Percentiles rank a stretch among this genome's conserved stretches.
Conservation (phyloP, 2,113 vertebrate species). For the Smithornis capensis region DNA sequence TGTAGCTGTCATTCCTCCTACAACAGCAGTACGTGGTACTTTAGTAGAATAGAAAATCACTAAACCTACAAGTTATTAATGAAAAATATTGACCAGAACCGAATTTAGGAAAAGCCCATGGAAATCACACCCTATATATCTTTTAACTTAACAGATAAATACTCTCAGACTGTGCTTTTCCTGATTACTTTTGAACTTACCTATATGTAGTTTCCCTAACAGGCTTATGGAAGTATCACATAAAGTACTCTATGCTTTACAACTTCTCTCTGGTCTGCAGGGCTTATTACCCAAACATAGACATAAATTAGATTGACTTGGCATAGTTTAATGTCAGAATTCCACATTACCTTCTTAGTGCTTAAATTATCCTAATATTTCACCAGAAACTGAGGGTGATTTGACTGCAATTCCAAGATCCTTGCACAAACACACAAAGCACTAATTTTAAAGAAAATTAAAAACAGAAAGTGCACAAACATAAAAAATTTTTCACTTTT, state of each 20-base stretch:
- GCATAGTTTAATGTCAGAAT: neutral
- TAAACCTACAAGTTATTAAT: neutral
- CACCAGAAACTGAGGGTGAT: neutral
- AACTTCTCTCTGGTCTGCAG: neutral
- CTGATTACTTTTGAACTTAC: neutral
- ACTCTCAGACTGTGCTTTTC: neutral
- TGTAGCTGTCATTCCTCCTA: neutral
- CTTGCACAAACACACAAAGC: neutral
- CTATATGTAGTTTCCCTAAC: neutral
- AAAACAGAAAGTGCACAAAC: neutral
- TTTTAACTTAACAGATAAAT: neutral
- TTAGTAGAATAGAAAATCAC: neutral
- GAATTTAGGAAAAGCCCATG: neutral
- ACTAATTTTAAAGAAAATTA: neutral
- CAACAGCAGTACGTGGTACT: neutral
- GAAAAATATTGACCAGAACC: neutral
- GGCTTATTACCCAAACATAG: neutral
- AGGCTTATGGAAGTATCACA: neutral
- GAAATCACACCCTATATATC: neutral
- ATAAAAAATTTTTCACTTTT: neutral
- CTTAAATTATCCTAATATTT: neutral
- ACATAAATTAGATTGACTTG: neutral
- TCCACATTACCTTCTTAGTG: neutral
- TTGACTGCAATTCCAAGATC: neutral
- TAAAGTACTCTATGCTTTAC: neutral